These are phyloP conservation scores for Lymantria dispar DNA, from an alignment of 2,888 invertebrate species.

Conservation along the genomic window DNA sequence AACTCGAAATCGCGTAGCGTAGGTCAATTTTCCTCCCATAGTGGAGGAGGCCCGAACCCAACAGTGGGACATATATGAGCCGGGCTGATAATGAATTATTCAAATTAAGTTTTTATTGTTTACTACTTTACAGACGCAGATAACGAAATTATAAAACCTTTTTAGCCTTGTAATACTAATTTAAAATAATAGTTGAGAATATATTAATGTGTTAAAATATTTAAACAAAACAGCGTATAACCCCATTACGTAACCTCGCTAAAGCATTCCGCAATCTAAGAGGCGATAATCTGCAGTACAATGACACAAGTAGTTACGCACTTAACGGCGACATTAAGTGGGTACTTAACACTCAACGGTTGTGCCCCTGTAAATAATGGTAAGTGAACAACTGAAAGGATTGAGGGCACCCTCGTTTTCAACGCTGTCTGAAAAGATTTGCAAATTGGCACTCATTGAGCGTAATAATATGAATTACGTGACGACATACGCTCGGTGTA, in stretches of 20 bases:
- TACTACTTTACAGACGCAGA: too few relatives aligned
- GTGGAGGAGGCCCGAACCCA: too few relatives aligned
- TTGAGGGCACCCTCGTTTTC: conserved; percentile 7
- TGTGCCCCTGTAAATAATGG: background rate
- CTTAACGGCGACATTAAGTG: conserved; percentile 58
- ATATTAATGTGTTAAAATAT: background rate
- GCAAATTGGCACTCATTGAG: conserved; percentile 62
- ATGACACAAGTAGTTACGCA: conserved; percentile 56
- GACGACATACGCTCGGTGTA: background rate
- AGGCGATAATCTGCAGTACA: conserved; percentile 50
- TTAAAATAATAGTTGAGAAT: background rate
- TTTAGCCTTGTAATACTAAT: too few relatives aligned
- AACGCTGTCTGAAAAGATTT: conserved; percentile 52
- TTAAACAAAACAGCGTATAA: background rate
- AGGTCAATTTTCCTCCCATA: too few relatives aligned
- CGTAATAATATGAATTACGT: conserved; percentile 51
- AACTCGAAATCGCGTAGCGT: too few relatives aligned
- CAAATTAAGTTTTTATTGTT: too few relatives aligned
- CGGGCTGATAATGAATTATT: too few relatives aligned
- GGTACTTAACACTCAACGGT: conserved; percentile 46
- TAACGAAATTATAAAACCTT: too few relatives aligned
- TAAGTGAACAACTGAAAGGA: background rate
- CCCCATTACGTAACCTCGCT: background rate
- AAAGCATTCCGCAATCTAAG: conserved; percentile 26
- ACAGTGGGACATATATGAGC: too few relatives aligned